Conservation (phyloP, 1,140 invertebrate species). For the Diorhabda sublineata region DNA sequence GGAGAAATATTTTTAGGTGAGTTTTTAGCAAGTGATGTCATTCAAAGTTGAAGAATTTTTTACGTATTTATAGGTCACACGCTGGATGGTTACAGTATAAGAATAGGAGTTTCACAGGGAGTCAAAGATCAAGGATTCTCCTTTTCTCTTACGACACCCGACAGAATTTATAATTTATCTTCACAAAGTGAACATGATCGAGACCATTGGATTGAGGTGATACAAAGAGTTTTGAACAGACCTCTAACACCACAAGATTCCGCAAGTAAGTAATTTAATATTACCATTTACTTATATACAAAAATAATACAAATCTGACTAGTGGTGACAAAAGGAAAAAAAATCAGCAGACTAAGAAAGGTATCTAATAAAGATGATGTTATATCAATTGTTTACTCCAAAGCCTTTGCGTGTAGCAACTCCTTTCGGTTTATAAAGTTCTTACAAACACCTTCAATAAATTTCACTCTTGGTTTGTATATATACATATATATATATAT, state of each 20-base stretch:
- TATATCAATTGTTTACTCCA: too few relatives aligned
- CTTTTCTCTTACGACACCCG: constrained; percentile 84
- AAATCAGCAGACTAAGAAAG: too few relatives aligned
- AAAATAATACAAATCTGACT: too few relatives aligned
- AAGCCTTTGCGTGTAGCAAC: too few relatives aligned
- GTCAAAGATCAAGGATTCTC: constrained; percentile 71
- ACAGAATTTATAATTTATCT: constrained; percentile 77
- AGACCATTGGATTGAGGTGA: constrained; percentile 72
- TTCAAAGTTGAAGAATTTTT: too few relatives aligned
- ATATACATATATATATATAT: too few relatives aligned
- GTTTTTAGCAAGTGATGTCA: constrained; percentile 14
- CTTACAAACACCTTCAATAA: too few relatives aligned
- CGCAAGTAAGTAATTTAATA: constrained; percentile 57
- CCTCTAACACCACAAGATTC: constrained; percentile 77
- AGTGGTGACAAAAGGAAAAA: too few relatives aligned
- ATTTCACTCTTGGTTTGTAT: too few relatives aligned
- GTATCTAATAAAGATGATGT: too few relatives aligned
- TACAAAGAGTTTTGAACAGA: constrained; percentile 71
- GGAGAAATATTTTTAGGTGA: constrained; percentile 81
- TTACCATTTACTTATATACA: too few relatives aligned
- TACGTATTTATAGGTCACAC: constrained; percentile 55
- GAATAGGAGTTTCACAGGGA: constrained; percentile 60
- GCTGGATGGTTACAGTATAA: constrained; percentile 69
- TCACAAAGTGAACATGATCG: constrained; percentile 72
- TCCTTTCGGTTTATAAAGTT: too few relatives aligned